Evolutionary conservation across 2,888 invertebrate genomes (phyloP).

Genomic region (Troilus luridus): DNA sequence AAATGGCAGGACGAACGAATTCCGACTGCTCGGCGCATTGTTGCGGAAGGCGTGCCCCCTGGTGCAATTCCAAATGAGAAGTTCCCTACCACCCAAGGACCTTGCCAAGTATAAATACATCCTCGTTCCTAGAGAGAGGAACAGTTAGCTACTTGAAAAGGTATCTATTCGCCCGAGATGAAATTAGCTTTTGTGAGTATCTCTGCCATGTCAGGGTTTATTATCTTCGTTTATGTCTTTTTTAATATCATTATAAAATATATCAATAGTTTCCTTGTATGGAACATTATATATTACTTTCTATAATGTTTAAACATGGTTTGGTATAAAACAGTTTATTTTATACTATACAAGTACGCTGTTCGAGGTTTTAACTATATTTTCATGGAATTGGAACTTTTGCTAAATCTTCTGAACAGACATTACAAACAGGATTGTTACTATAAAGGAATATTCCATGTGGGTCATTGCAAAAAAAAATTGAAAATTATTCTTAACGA

Average conservation of each 20-base stretch:
- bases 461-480: too few species aligned
- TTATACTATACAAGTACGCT: too few species aligned
- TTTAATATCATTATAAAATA: not conserved
- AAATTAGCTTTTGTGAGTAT: slow-evolving; percentile 25
- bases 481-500: too few species aligned
- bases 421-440: too few species aligned
- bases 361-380: too few species aligned
- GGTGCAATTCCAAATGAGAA: slow-evolving; percentile 38
- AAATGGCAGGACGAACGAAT: not conserved
- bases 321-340: not conserved
- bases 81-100: slow-evolving; percentile 54
- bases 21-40: not conserved
- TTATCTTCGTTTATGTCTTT: not conserved
- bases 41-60: slow-evolving; percentile 45
- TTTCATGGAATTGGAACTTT: too few species aligned
- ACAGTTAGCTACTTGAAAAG: slow-evolving; percentile 13
- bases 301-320: not conserved
- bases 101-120: slow-evolving; percentile 51
- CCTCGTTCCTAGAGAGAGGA: slow-evolving; percentile 38
- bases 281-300: not conserved
- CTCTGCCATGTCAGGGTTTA: not conserved
- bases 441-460: too few species aligned
- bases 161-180: not conserved
- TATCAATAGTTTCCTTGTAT: not conserved
- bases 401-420: too few species aligned